Base-by-base conservation (phyloP, 1,140 invertebrate species). In the Nephila pilipes region DNA sequence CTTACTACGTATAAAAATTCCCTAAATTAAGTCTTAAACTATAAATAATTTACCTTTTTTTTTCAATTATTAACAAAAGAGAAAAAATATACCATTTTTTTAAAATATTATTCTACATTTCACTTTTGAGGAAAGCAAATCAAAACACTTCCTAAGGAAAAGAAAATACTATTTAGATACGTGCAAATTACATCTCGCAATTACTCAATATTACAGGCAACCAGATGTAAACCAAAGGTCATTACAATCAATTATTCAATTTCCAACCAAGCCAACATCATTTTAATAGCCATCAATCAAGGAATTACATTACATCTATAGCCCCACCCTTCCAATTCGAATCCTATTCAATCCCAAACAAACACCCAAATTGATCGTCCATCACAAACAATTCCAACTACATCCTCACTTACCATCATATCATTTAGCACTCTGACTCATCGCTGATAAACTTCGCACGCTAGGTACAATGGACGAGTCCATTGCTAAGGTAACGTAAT, bases 351-450 rank as follows among this genome's bases (percentile, higher is more conserved):
- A 75, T 29, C 69, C 80, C 46, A 81, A 81, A 25, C 80, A 55
- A 81, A 54, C 36, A 20, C 8, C 80, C 80, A 22, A 81, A 81
- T 54, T 0, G 80, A 81, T 81, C 25, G 80, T 54, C 80, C 38
- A 81, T 46, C 38, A 38, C 20, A 81, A 81, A 81, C 80, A 81
- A 81, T 81, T 20, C 80, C 20, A 8, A 5, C 75, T 16, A 20
- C 20, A 6, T 80, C 20, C 38, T 32, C 18, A 80, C 25, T 20
- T 16, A 20, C 75, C 29, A 80, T 32, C 32, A 38, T 20, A 54
- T 25, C 80, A 81, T 81, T 81, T 81, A 81, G 38, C 32, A 46
- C 75, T 36, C 75, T 81, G 80, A 81, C 22, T 60, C 83, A 85
- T 57, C 83, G 36, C 10, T 75, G 69, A 75, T 75, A 36, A 75